phyloP scores from a whole-genome alignment of 1,140 invertebrate genomes.

The Eulimnadia texana region DNA sequence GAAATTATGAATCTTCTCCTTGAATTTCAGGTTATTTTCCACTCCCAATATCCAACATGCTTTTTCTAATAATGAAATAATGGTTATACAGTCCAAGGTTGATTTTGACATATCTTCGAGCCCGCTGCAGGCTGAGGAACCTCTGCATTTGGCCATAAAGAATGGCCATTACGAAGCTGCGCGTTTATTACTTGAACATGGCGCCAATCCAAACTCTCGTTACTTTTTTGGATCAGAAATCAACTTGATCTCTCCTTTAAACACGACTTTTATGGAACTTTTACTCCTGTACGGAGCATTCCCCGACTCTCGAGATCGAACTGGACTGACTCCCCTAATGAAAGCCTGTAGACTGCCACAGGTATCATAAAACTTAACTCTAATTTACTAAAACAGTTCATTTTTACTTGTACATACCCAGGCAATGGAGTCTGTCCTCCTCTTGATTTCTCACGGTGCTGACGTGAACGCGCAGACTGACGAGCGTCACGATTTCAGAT shows the following conservation, averaged over 20 bases:
- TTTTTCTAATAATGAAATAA: neutral
- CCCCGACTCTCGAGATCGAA: slow-evolving; percentile 66
- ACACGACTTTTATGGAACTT: slow-evolving; percentile 63
- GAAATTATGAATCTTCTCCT: slow-evolving; percentile 20
- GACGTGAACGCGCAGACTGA: slow-evolving; percentile 69
- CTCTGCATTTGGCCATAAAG: slow-evolving; percentile 61
- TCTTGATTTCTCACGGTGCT: slow-evolving; percentile 61
- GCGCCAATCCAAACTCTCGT: slow-evolving; percentile 41
- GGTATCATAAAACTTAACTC: slow-evolving; percentile 32
- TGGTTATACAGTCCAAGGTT: slow-evolving; percentile 15
- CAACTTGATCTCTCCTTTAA: slow-evolving; percentile 58
- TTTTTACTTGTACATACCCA: too few relatives aligned
- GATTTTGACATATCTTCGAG: slow-evolving; percentile 11
- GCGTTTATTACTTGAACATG: slow-evolving; percentile 47
- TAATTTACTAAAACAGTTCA: too few relatives aligned
- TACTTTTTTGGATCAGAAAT: slow-evolving; percentile 85
- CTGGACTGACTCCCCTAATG: slow-evolving; percentile 75
- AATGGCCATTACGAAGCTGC: slow-evolving; percentile 67
- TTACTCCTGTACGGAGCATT: slow-evolving; percentile 68
- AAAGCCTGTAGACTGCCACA: slow-evolving; percentile 61
- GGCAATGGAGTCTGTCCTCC: slow-evolving; percentile 58
- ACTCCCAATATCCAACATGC: neutral
- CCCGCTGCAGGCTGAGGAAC: slow-evolving; percentile 43
- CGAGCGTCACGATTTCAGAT: slow-evolving; percentile 60
- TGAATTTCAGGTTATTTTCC: slow-evolving; percentile 16